Conservation (phyloP, 2,113 vertebrate genomes). For the Sakesphorus luctuosus region DNA sequence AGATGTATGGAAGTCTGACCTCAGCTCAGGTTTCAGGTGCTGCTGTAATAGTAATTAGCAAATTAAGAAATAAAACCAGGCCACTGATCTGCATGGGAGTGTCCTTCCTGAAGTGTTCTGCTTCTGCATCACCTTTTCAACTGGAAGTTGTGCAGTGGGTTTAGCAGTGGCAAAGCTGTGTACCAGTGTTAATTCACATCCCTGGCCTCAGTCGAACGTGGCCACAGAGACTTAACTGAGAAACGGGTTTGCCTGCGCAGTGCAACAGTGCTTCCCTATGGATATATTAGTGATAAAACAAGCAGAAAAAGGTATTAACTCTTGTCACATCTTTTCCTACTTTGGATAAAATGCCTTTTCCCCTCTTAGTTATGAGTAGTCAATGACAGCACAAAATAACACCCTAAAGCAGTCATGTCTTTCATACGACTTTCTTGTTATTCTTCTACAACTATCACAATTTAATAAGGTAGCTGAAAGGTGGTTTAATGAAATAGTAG, state of each 20-base stretch:
- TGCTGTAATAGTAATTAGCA: not conserved
- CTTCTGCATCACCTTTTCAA: not conserved
- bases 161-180: not conserved
- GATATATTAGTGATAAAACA: not conserved
- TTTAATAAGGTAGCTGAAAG: slow-evolving; percentile 46
- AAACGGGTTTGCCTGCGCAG: not conserved
- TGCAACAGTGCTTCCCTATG: not conserved
- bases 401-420: not conserved
- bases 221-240: not conserved
- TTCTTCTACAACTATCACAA: not conserved
- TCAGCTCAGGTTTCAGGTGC: not conserved
- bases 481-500: slow-evolving; percentile 40
- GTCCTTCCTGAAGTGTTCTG: not conserved
- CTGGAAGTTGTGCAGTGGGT: too few species aligned
- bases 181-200: not conserved
- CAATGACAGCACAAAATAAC: not conserved
- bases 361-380: not conserved
- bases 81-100: not conserved
- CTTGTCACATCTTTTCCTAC: not conserved
- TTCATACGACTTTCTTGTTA: slow-evolving; percentile 19
- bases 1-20: not conserved
- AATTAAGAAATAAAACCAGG: not conserved
- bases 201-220: fast-evolving
- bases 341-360: not conserved
- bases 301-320: not conserved